A percentile compares a stretch with the other conserved stretches of the same genome.
Evolutionary conservation across 2,888 invertebrate genomes (phyloP).

Genomic region (Synanthedon vespiformis): DNA sequence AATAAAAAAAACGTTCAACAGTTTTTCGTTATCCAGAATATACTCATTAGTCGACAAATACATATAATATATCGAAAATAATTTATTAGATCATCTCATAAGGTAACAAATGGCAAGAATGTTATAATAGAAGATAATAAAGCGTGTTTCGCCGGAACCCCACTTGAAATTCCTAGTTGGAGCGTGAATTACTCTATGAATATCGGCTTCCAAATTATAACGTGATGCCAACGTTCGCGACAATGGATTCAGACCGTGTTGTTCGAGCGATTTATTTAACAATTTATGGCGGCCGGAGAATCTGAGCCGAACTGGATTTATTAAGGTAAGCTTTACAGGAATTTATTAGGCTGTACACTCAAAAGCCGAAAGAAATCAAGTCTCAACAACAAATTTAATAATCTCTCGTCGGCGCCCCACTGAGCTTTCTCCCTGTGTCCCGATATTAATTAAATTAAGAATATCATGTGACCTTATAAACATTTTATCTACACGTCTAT

Average conservation of each 20-base stretch:
- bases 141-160: background rate
- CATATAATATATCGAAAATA: no score
- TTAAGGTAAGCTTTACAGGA: slow-evolving; percentile 48
- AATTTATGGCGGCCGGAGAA: slow-evolving; percentile 54
- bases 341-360: slow-evolving; percentile 42
- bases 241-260: slow-evolving; percentile 30
- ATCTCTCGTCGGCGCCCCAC: background rate
- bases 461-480: no score
- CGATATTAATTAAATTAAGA: no score
- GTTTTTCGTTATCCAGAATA: no score
- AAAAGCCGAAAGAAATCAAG: slow-evolving; percentile 34
- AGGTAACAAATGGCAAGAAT: no score
- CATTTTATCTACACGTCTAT: no score
- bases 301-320: slow-evolving; percentile 58
- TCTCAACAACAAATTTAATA: slow-evolving; percentile 17
- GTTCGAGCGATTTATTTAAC: slow-evolving; percentile 57
- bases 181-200: background rate
- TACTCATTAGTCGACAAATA: no score
- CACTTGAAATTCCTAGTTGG: background rate
- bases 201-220: slow-evolving; percentile 18
- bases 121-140: background rate
- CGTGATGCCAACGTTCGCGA: slow-evolving; percentile 22
- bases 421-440: background rate
- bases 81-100: no score
- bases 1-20: no score